Conservation (phyloP, 2,113 vertebrate species). For the Pomatorhinus ruficollis region DNA sequence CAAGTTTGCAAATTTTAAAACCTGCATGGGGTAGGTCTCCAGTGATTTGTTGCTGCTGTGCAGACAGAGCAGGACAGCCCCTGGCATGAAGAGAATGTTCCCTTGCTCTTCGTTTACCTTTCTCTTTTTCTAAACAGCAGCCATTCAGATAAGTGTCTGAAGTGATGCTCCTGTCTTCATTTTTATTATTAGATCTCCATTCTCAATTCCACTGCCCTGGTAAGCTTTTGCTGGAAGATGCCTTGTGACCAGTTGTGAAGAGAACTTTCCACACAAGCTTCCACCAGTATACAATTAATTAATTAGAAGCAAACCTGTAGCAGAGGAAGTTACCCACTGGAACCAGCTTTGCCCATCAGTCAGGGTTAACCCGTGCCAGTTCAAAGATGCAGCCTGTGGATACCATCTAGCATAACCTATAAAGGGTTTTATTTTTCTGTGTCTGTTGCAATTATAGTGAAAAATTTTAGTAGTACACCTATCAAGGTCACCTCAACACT, state of each 20-base stretch:
- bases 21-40: neutral
- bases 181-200: neutral
- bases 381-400: neutral
- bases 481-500: neutral
- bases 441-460: neutral
- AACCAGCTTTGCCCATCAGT: neutral
- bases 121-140: neutral
- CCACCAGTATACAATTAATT: neutral
- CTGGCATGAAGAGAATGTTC: neutral
- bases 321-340: neutral
- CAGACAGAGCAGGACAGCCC: neutral
- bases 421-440: neutral
- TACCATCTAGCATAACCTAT: neutral
- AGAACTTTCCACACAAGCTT: neutral
- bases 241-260: neutral
- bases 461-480: neutral
- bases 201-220: neutral
- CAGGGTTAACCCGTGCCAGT: neutral
- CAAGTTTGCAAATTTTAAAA: neutral
- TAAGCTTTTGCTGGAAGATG: neutral
- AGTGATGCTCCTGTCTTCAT: neutral
- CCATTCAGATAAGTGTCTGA: neutral
- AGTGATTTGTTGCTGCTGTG: neutral
- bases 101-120: neutral
- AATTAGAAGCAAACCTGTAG: neutral